A percentile compares a stretch with the other conserved stretches of the same genome.
Evolutionary conservation across 1,140 invertebrate genomes (phyloP).

Genomic region (Aleiodes sp.): DNA sequence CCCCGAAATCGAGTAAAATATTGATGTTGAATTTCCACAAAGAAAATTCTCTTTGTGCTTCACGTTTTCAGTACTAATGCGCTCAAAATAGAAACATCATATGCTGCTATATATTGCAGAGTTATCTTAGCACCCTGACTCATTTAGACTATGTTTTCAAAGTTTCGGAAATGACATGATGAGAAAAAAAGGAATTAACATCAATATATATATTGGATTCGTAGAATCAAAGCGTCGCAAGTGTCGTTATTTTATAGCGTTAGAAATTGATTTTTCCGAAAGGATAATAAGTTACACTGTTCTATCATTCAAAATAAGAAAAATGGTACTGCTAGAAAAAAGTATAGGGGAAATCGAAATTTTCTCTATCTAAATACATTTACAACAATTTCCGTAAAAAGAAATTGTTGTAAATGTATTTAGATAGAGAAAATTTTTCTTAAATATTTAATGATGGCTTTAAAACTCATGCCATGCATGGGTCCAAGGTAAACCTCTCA

Average conservation of each 20-base stretch:
- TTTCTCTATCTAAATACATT: too few relatives aligned
- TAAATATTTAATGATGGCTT: too few relatives aligned
- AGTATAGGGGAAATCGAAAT: too few relatives aligned
- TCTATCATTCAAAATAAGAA: too few relatives aligned
- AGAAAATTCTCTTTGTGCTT: constrained; percentile 1
- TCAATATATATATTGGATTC: neutral
- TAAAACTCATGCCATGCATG: neutral
- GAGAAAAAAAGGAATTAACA: neutral
- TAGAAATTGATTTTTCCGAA: neutral
- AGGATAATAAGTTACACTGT: too few relatives aligned
- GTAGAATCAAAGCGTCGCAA: neutral
- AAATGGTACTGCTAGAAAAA: too few relatives aligned
- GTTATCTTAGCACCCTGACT: neutral
- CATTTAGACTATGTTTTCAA: neutral
- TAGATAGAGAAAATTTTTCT: too few relatives aligned
- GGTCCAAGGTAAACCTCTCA: neutral
- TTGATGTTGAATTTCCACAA: neutral
- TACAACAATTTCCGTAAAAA: too few relatives aligned
- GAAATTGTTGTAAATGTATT: too few relatives aligned
- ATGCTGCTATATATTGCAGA: neutral
- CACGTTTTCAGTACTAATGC: neutral
- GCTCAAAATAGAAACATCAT: neutral
- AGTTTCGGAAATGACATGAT: neutral
- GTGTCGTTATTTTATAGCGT: neutral
- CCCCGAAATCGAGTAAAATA: neutral